Conservation (phyloP, 2,797 vertebrate genomes). For the Sciurus carolinensis region DNA sequence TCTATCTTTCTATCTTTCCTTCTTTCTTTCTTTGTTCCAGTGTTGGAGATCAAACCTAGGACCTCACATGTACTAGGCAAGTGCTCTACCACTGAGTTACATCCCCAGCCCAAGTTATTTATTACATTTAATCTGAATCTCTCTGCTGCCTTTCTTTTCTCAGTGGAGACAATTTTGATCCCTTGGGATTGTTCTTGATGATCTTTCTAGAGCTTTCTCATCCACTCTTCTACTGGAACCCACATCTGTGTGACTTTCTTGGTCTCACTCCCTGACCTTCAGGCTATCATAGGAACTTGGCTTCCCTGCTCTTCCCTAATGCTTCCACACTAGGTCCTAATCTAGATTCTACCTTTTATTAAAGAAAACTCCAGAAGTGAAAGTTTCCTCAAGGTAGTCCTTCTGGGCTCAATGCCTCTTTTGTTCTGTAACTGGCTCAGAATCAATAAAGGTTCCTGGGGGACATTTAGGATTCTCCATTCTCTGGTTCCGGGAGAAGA, state of each 20-base stretch:
- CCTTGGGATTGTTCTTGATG: not conserved
- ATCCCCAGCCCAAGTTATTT: not conserved
- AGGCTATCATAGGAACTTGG: too few relatives aligned
- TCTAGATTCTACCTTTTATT: not conserved
- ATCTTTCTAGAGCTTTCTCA: not conserved
- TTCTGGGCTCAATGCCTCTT: not conserved
- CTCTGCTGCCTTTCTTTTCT: not conserved
- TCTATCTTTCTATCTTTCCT: too few relatives aligned
- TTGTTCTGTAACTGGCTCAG: not conserved
- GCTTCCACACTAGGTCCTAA: not conserved
- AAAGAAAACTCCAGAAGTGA: not conserved
- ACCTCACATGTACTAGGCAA: too few relatives aligned
- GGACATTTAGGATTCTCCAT: not conserved
- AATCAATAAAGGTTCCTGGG: not conserved
- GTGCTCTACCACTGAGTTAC: too few relatives aligned
- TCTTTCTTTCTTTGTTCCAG: too few relatives aligned
- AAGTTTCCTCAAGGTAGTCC: not conserved
- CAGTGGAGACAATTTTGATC: not conserved
- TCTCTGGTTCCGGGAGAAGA: not conserved
- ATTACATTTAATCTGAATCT: not conserved
- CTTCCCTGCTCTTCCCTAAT: not conserved
- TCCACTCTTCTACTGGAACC: not conserved
- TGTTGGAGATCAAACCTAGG: too few relatives aligned
- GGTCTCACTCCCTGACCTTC: not conserved
- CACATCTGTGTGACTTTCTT: not conserved